Evolutionary conservation across 2,113 vertebrate species (phyloP).

Genomic region (Atlantisia rogersi): DNA sequence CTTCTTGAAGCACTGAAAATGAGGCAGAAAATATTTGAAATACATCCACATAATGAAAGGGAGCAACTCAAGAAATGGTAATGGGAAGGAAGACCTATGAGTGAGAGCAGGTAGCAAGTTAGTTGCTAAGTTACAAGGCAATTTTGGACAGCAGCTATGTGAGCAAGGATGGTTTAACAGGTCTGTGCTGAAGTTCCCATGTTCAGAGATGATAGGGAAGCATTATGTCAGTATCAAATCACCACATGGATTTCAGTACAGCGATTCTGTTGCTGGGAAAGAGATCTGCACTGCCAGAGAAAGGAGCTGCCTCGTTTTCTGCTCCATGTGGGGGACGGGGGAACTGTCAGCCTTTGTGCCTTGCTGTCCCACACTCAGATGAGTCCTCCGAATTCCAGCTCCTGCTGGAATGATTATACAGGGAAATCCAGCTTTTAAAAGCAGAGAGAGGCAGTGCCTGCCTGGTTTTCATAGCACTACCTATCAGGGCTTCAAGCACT

Average conservation of each 20-base stretch:
- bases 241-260: neutral
- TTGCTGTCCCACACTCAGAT: accelerated
- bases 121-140: constrained; percentile 35
- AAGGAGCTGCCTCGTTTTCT: neutral
- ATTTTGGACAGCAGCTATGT: neutral
- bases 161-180: neutral
- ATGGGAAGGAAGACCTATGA: neutral
- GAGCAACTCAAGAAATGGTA: neutral
- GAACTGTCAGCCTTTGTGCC: neutral
- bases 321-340: neutral
- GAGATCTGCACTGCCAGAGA: neutral
- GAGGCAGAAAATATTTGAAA: neutral
- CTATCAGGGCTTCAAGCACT: neutral
- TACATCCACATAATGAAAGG: neutral
- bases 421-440: neutral
- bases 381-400: neutral
- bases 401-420: neutral
- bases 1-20: neutral
- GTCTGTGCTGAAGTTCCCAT: neutral
- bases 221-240: neutral
- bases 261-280: neutral
- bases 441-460: neutral
- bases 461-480: neutral
- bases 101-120: neutral
- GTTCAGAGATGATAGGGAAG: neutral